phyloP scores from a whole-genome alignment of 2,888 invertebrate species.

The Acanthococcus lagerstroemiae region DNA sequence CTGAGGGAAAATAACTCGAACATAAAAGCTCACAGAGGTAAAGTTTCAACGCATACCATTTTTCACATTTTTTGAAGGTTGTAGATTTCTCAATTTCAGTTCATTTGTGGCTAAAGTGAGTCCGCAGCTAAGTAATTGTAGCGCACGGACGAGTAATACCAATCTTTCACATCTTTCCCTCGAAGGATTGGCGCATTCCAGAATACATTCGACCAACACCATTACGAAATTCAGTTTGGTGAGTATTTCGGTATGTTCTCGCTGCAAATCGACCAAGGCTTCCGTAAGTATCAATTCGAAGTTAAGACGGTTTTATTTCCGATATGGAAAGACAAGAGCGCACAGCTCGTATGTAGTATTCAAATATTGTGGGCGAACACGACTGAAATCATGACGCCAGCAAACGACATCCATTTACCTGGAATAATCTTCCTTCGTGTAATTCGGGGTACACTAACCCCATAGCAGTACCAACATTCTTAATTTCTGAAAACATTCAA shows the following conservation, averaged over 20 bases:
- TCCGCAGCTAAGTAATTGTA: slow-evolving; percentile 92
- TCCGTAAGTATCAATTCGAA: not conserved
- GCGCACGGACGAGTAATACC: slow-evolving; percentile 75
- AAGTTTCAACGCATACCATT: slow-evolving; percentile 52
- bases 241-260: slow-evolving; percentile 92
- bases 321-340: too few relatives aligned
- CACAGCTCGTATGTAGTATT: too few relatives aligned
- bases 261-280: slow-evolving; percentile 48
- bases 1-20: slow-evolving; percentile 11
- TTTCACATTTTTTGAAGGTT: slow-evolving; percentile 84
- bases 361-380: too few relatives aligned
- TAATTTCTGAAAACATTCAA: too few relatives aligned
- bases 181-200: slow-evolving; percentile 67
- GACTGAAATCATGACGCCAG: too few relatives aligned
- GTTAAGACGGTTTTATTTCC: too few relatives aligned
- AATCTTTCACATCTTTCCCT: slow-evolving; percentile 56
- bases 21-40: too few relatives aligned
- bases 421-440: slow-evolving; percentile 9
- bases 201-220: slow-evolving; percentile 87
- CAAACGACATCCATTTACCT: too few relatives aligned
- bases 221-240: slow-evolving; percentile 95
- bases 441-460: slow-evolving; percentile 5
- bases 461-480: too few relatives aligned
- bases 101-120: slow-evolving; percentile 80
- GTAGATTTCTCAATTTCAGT: slow-evolving; percentile 69